These are phyloP conservation scores for Stichodactyla helianthus DNA, from an alignment of 64 coral and sea anemone genomes.

Conservation along the genomic window DNA sequence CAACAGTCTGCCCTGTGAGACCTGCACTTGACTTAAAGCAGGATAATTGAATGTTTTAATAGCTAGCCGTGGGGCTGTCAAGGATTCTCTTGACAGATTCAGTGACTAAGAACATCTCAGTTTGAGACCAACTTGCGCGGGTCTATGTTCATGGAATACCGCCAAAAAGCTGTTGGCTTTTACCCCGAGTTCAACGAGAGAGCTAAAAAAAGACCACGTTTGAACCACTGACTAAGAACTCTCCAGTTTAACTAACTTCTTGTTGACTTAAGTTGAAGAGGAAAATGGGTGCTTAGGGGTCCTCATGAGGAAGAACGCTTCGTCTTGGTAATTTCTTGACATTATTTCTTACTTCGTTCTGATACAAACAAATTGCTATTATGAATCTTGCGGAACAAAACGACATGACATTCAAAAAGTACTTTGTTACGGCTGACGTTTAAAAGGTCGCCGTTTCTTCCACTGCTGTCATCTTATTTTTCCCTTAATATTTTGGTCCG, in stretches of 20 bases:
- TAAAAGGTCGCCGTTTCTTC: too few species aligned
- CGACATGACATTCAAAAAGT: too few species aligned
- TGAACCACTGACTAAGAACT: not conserved
- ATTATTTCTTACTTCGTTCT: too few species aligned
- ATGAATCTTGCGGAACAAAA: too few species aligned
- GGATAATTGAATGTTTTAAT: not conserved
- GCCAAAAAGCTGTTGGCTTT: not conserved
- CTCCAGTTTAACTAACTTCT: not conserved
- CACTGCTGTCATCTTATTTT: too few species aligned
- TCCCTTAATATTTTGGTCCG: too few species aligned
- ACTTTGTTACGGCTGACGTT: too few species aligned
- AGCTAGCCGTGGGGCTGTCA: not conserved
- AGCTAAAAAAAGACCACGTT: not conserved
- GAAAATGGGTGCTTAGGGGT: too few species aligned
- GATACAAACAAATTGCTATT: too few species aligned
- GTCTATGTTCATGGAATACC: not conserved
- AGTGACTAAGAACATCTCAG: not conserved
- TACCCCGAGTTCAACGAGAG: not conserved
- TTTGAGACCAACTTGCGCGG: not conserved
- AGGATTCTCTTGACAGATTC: not conserved
- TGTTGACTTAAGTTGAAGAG: not conserved
- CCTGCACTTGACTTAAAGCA: not conserved
- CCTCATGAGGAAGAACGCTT: too few species aligned
- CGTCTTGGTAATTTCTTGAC: too few species aligned
- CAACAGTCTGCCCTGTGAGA: not conserved